These are phyloP conservation scores for Vollenhovia emeryi DNA, from an alignment of 1,140 invertebrate species.

Conservation along the genomic window DNA sequence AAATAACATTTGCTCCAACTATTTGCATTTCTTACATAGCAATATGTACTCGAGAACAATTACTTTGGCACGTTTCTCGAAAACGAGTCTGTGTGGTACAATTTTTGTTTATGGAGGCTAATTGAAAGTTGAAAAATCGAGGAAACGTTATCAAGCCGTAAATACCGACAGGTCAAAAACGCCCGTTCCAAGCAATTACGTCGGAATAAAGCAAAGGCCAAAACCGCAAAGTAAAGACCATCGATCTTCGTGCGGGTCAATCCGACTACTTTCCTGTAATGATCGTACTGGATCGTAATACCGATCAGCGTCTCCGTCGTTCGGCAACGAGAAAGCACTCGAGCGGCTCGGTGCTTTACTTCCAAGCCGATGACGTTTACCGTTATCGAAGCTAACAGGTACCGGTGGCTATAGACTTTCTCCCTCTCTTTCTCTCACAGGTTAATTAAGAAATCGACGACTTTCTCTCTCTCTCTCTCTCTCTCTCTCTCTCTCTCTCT, in stretches of 20 bases:
- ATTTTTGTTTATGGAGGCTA: background rate
- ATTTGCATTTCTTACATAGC: slow-evolving; percentile 4
- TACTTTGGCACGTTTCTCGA: background rate
- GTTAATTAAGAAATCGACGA: slow-evolving; percentile 63
- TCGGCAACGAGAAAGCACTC: slow-evolving; percentile 55
- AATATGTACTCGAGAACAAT: background rate
- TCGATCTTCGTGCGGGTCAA: slow-evolving; percentile 21
- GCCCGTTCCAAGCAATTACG: background rate
- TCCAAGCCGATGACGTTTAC: slow-evolving; percentile 69
- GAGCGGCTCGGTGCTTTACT: slow-evolving; percentile 62
- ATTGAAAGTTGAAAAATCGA: background rate
- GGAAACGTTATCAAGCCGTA: background rate
- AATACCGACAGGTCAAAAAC: background rate
- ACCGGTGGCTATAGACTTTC: slow-evolving; percentile 61
- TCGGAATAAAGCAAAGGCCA: background rate
- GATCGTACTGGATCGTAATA: slow-evolving; percentile 25
- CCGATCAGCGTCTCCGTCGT: slow-evolving; percentile 3
- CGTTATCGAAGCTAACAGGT: slow-evolving; percentile 72
- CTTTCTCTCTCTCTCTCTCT: slow-evolving; percentile 25
- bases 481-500: background rate
- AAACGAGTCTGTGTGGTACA: background rate
- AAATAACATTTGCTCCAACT: background rate
- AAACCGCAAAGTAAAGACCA: background rate
- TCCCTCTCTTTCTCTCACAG: slow-evolving; percentile 49
- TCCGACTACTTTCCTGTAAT: slow-evolving; percentile 21